Base-by-base conservation (phyloP, 2,797 vertebrate species). In the Catostomus latipinnis region DNA sequence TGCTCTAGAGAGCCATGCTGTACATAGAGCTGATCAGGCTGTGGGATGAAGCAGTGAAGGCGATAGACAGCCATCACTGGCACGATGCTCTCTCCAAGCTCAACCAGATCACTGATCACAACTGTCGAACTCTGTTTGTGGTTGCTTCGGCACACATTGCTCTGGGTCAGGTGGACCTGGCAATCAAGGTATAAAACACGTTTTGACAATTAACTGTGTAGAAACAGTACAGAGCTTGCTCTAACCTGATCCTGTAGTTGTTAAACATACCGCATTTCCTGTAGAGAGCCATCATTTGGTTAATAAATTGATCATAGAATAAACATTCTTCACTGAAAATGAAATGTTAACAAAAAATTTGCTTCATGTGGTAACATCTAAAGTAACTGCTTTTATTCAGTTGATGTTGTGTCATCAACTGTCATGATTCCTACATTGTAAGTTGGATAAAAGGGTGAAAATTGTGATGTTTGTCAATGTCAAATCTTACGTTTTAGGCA, bases 41-140 rank as follows among this genome's bases (percentile, higher is more conserved):
- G 74, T 98, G 97, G 97, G 88, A 97, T 7, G 88, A 88, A 54
- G 94, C 94, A 0, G 94, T 95, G 4, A 84, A 89, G 86, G 94
- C 94, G 0, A 88, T 94, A 61, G 96, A 95, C 11, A 73, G 78
- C 8, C 90, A 85, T 7, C 92, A 96, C 86, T 96, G 95, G 95
- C 83, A 83, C 6, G 22, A 88, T 0, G 94, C 95, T 48, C 87
- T 97, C 81, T 62, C 71, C n/a, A 89, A 86, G 69, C 94, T 97
- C 7, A 75, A 78, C 3, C 68, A 88, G 74, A 92, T 97, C 77
- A 85, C 80, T 0, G 94, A 96, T 8, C 96, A 93, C 1, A 91
- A 92, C 0, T 91, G 95, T 50, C 90, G 92, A 63, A 95, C 94
- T 8, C 90, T 93, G 56, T 98, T 97, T 88, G 95, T 93, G 8